A percentile compares a stretch with the other conserved stretches of the same genome.
Conservation (phyloP, 37 sponge, comb jelly and placozoan genomes). For the Trichoplax adhaerens region DNA sequence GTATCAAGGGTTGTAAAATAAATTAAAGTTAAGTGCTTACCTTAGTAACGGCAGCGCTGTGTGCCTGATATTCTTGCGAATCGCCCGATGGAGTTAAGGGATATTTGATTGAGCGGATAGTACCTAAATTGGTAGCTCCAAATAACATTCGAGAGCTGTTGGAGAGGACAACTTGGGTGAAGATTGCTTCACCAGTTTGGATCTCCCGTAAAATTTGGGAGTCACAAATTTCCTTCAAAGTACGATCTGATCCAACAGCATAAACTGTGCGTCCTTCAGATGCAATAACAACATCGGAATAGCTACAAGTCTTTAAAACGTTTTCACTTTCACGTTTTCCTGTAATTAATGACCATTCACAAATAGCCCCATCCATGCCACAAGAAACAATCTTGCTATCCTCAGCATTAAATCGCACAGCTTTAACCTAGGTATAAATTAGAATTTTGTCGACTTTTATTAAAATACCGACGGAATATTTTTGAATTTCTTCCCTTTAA, state of each 20-base stretch:
- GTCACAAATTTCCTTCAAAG: conserved; percentile 69
- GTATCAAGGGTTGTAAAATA: too few relatives aligned
- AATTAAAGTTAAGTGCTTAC: conserved; percentile 16
- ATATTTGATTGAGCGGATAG: conserved; percentile 68
- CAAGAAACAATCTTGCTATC: conserved; percentile 75
- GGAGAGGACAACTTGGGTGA: conserved; percentile 41
- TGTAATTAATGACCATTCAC: conserved; percentile 73
- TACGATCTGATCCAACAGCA: conserved; percentile 83
- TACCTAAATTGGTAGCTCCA: conserved; percentile 58
- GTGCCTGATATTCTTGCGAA: conserved; percentile 68
- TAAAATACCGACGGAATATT: too few relatives aligned
- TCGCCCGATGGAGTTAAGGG: conserved; percentile 74
- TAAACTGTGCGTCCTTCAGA: conserved; percentile 64
- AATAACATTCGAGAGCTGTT: conserved; percentile 84
- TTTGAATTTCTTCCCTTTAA: too few relatives aligned
- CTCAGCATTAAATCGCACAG: conserved; percentile 28
- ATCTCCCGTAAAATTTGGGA: conserved; percentile 49
- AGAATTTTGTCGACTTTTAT: too few relatives aligned
- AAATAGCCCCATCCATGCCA: conserved; percentile 82
- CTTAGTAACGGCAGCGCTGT: conserved; percentile 56
- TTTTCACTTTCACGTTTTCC: conserved; percentile 75
- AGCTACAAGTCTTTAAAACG: conserved; percentile 78
- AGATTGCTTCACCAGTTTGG: conserved; percentile 32
- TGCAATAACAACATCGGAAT: conserved; percentile 65
- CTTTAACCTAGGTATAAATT: too few relatives aligned